phyloP scores from a whole-genome alignment of 2,113 vertebrate genomes.

The Myanophis thanlyinensis region DNA sequence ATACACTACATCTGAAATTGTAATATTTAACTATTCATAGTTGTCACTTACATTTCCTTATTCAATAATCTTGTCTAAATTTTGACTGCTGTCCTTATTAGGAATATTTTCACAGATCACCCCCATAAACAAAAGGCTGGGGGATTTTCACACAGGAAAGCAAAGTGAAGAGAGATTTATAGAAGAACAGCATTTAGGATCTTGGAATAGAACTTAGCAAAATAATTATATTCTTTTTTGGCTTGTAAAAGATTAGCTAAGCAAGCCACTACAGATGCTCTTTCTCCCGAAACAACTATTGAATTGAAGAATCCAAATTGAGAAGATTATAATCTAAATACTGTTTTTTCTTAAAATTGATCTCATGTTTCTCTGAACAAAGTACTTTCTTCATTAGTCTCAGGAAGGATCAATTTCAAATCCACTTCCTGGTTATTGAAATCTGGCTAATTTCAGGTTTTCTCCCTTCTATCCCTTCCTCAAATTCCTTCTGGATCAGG shows the following conservation, averaged over 20 bases:
- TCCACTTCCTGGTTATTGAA: background rate
- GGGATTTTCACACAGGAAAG: background rate
- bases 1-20: background rate
- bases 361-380: background rate
- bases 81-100: background rate
- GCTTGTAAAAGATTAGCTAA: background rate
- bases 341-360: background rate
- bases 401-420: slow-evolving; percentile 6
- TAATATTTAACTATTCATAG: background rate
- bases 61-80: background rate
- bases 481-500: background rate
- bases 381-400: background rate
- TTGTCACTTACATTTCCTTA: background rate
- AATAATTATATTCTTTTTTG: background rate
- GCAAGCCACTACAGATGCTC: background rate
- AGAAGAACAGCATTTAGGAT: background rate
- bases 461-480: background rate
- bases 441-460: background rate
- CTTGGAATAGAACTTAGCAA: background rate
- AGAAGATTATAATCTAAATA: background rate
- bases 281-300: background rate
- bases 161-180: background rate
- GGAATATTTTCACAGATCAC: background rate
- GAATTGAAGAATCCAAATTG: background rate
- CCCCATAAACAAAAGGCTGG: background rate